These are phyloP conservation scores for Drosophila anomalata DNA, from an alignment of 2,888 invertebrate genomes.

Conservation along the genomic window DNA sequence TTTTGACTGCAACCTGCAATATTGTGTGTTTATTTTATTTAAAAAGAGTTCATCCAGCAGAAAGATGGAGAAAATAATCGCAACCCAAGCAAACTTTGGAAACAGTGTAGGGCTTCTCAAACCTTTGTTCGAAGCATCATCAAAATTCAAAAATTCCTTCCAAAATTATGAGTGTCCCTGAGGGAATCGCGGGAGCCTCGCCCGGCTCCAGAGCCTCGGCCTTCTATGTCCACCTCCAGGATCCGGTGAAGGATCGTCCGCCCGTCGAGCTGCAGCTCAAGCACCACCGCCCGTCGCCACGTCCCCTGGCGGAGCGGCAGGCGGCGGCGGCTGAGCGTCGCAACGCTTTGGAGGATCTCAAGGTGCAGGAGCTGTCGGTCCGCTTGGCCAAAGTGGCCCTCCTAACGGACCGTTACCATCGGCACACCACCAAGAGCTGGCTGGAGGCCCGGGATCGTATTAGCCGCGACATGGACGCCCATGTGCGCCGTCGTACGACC, in stretches of 20 bases:
- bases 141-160: not conserved
- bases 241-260: not conserved
- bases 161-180: conserved; percentile 25
- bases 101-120: not conserved
- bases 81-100: not conserved
- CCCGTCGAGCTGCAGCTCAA: conserved; percentile 14
- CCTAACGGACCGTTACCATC: conserved; percentile 13
- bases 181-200: no score
- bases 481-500: conserved; percentile 14
- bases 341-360: conserved; percentile 11
- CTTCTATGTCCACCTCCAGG: conserved; percentile 21
- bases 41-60: not conserved
- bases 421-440: not conserved
- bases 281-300: not conserved
- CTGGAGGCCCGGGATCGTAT: conserved; percentile 10
- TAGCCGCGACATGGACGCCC: conserved; percentile 21
- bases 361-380: conserved; percentile 11
- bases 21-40: not conserved
- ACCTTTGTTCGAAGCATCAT: not conserved
- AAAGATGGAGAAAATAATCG: not conserved
- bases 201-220: not conserved
- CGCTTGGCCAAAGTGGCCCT: conserved; percentile 23
- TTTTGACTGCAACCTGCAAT: not conserved
- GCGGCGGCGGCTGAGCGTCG: conserved; percentile 18
- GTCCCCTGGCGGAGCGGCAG: conserved; percentile 1